A percentile compares a stretch with the other conserved stretches of the same genome.
Evolutionary conservation across 2,888 invertebrate species (phyloP).

Genomic region (Rugalucina vietnamica): DNA sequence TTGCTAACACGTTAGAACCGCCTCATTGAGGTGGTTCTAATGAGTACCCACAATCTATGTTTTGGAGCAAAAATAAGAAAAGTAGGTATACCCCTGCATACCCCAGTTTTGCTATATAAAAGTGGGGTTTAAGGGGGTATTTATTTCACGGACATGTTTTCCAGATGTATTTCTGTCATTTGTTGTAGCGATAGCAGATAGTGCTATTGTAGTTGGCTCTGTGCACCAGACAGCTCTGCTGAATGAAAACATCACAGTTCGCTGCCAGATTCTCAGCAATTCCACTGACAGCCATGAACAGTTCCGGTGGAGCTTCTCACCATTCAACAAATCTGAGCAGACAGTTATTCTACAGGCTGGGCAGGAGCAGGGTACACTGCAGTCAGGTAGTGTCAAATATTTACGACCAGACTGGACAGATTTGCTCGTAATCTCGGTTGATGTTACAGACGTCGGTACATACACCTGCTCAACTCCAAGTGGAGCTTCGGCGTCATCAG

Average conservation of each 20-base stretch:
- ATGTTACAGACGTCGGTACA: conserved; percentile 59
- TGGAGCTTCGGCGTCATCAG: conserved; percentile 34
- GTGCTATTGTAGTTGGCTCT: background rate
- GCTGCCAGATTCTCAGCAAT: background rate
- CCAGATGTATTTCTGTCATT: no score
- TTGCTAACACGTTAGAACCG: no score
- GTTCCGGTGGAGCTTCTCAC: background rate
- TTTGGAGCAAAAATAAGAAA: no score
- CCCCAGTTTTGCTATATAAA: no score
- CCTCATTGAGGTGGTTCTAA: no score
- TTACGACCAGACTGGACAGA: conserved; percentile 39
- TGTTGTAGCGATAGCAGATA: background rate
- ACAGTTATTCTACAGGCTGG: background rate
- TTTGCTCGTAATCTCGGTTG: conserved; percentile 38
- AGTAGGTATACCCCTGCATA: no score
- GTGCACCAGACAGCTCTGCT: background rate
- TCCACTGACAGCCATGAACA: background rate
- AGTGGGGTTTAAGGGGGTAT: no score
- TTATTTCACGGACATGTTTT: no score
- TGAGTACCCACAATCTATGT: no score
- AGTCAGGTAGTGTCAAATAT: conserved; percentile 28
- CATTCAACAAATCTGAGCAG: background rate
- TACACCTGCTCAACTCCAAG: conserved; percentile 57
- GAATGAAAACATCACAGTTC: background rate
- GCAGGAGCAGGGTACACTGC: background rate